A percentile compares a stretch with the other conserved stretches of the same genome.
These are phyloP conservation scores for Machaerirhynchus nigripectus DNA, from an alignment of 2,113 vertebrate genomes.

Conservation along the genomic window DNA sequence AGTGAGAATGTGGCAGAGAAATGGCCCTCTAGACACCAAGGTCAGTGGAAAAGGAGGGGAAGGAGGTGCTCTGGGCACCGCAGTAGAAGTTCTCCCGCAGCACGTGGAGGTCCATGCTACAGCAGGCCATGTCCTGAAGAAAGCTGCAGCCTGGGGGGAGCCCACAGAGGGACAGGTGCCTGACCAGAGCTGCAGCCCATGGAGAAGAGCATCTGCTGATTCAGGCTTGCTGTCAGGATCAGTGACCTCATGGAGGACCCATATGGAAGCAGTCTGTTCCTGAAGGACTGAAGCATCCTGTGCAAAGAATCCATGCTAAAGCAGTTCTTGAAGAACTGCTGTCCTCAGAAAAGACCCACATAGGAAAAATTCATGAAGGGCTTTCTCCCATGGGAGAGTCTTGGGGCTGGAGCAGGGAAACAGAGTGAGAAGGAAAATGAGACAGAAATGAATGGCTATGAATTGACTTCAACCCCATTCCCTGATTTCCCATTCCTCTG, in stretches of 20 bases:
- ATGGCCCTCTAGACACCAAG: not conserved
- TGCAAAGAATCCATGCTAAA: not conserved
- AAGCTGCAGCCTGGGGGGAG: accelerated
- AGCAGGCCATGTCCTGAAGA: not conserved
- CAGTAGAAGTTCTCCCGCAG: not conserved
- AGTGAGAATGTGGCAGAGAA: not conserved
- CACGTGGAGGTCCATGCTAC: accelerated
- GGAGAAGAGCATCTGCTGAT: no score
- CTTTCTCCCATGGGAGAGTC: accelerated
- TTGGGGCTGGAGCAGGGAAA: not conserved
- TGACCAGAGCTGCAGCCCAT: not conserved
- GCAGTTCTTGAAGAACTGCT: not conserved
- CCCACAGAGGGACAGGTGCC: accelerated
- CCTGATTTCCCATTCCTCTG: accelerated
- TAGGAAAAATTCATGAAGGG: not conserved
- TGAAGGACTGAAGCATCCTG: accelerated
- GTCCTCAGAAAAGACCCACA: not conserved
- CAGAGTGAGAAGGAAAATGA: not conserved
- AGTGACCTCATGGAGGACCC: accelerated
- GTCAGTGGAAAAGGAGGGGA: not conserved
- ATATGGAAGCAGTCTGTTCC: accelerated
- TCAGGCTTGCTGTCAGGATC: not conserved
- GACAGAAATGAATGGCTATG: not conserved
- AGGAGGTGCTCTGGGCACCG: accelerated
- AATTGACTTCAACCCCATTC: not conserved